Base-by-base conservation (phyloP, 2,888 invertebrate genomes). In the Harpagoxenus sublaevis region DNA sequence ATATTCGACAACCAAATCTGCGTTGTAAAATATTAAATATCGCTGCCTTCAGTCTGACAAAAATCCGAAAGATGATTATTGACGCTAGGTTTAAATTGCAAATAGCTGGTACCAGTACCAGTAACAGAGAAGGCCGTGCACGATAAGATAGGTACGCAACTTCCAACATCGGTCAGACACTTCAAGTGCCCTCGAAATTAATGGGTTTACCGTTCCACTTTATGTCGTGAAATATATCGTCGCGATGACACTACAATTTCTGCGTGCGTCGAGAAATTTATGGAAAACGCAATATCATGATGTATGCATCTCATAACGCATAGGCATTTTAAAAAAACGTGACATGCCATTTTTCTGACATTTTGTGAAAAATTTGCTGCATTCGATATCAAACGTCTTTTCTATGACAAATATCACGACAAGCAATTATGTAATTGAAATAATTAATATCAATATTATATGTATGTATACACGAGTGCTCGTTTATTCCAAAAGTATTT, bases 81-180 rank as follows among this genome's bases (percentile, higher is more conserved):
- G 74, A 65, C 10, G 68, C 83, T 75, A 85, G 86, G 85, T 84
- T 89, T 89, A 86, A 89, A 87, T 88, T 83, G 83, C 86, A 87
- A 87, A 86, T 87, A 87, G 57, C 81, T 68, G 66, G 28, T 53
- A 39, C 48, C 71, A n/a, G n/a, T 42, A 35, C 39, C 74, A 23
- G 39, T 42, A 77, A 63, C 63, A 55, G 68, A 51, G 57, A 42
- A 53, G 66, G 18, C 57, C 63, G 62, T 51, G 9, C n/a, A 12
- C 15, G 48, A 71, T 66, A 73, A 62, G 74, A 73, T 23, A 83
- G 28, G 28, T 66, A n/a, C 31, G 48, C 73, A 62, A 70, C 35
- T 70, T 79, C 18, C 48, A 79, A 42, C 65, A 66, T 60, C 23
- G 48, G 42, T 70, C 79, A 79, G 57, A 31, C 35, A 35, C n/a